phyloP scores from a whole-genome alignment of 1,140 invertebrate genomes.

The Drosophila asahinai region DNA sequence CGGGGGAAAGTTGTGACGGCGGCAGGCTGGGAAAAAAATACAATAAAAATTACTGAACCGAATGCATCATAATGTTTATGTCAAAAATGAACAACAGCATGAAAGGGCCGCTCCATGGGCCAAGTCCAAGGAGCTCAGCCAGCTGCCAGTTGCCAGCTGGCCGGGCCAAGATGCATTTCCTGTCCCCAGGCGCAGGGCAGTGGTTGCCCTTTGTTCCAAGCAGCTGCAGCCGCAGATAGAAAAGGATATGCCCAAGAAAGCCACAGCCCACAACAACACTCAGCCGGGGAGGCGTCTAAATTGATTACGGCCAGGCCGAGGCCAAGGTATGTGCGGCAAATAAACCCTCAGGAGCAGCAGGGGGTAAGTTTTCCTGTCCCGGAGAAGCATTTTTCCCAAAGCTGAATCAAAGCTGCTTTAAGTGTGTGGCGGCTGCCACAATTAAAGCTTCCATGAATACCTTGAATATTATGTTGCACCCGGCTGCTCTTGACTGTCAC shows the following conservation, averaged over 20 bases:
- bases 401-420: constrained; percentile 21
- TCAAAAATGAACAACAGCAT: constrained; percentile 77
- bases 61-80: constrained; percentile 83
- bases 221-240: constrained; percentile 28
- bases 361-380: not conserved
- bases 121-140: constrained; percentile 29
- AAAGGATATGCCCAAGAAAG: constrained; percentile 49
- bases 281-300: constrained; percentile 56
- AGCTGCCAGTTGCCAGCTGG: constrained; percentile 19
- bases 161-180: constrained; percentile 55
- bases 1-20: not conserved
- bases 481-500: constrained; percentile 57
- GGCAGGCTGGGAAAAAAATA: constrained; percentile 56
- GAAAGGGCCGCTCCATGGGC: constrained; percentile 49
- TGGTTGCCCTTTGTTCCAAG: constrained; percentile 61
- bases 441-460: constrained; percentile 40
- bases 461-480: constrained; percentile 68
- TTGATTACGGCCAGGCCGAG: constrained; percentile 65
- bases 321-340: constrained; percentile 22
- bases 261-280: constrained; percentile 36
- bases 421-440: constrained; percentile 29
- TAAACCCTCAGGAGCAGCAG: constrained; percentile 1
- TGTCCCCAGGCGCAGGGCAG: constrained; percentile 43
- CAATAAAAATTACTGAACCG: constrained; percentile 83
- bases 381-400: not conserved